Evolutionary conservation across 2,888 invertebrate species (phyloP).

Genomic region (Zelleria hepariella): DNA sequence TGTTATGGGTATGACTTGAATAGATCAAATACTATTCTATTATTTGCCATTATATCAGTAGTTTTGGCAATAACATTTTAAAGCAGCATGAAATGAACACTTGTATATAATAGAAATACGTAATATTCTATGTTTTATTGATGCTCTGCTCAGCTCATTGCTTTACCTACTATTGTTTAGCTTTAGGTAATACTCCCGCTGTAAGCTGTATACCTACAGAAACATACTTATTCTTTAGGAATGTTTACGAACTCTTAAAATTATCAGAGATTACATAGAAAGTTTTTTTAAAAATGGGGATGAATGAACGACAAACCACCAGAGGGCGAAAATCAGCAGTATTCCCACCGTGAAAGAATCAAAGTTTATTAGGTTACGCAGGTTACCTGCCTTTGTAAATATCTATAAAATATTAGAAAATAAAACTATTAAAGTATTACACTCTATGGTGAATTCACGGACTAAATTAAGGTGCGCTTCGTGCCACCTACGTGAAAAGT

Average conservation of each 20-base stretch:
- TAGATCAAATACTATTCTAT: constrained; percentile 3
- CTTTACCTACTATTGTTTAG: not conserved
- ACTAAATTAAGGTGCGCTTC: too few relatives aligned
- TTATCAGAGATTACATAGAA: not conserved
- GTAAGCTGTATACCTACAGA: not conserved
- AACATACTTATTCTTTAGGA: not conserved
- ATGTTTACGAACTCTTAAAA: not conserved
- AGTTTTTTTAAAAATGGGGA: not conserved
- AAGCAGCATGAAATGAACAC: not conserved
- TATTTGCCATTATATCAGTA: not conserved
- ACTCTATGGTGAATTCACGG: not conserved
- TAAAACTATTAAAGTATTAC: constrained; percentile 7
- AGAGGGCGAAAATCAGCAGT: constrained; percentile 37
- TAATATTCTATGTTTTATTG: not conserved
- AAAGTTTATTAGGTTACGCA: constrained; percentile 53
- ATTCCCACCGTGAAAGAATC: constrained; percentile 65
- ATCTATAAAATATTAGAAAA: constrained; percentile 17
- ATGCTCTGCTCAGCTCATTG: not conserved
- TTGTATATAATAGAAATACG: not conserved
- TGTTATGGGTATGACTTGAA: constrained; percentile 4
- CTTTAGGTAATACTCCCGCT: not conserved
- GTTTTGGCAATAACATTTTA: not conserved
- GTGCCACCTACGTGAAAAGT: too few relatives aligned
- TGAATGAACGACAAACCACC: constrained; percentile 35
- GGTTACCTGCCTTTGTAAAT: constrained; percentile 43